Evolutionary conservation across 2,888 invertebrate species (phyloP).

Genomic region (Hoplodrina ambigua): DNA sequence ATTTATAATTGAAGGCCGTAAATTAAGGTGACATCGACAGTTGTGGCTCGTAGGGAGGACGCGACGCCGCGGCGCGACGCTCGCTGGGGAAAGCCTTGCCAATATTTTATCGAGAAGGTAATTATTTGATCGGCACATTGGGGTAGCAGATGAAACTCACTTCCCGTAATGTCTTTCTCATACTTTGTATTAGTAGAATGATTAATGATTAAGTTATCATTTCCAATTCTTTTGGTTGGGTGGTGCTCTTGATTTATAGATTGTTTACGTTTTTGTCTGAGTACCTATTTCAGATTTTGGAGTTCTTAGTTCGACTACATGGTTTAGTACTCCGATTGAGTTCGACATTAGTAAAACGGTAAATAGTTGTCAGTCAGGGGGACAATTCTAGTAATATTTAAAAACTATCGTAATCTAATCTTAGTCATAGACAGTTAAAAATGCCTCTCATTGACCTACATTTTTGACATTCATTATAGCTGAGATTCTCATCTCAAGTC

Average conservation of each 20-base stretch:
- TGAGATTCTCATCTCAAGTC: no score
- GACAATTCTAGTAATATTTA: no score
- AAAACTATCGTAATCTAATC: no score
- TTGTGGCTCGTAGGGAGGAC: constrained; percentile 83
- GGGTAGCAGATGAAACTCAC: constrained; percentile 78
- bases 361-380: no score
- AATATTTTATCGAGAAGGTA: constrained; percentile 89
- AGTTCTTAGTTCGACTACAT: no score
- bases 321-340: no score
- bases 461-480: no score
- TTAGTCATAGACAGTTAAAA: no score
- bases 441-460: no score
- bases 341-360: no score
- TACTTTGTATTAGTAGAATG: constrained; percentile 75
- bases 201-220: constrained; percentile 71
- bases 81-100: constrained; percentile 77
- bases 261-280: background rate
- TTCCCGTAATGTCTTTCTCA: constrained; percentile 74
- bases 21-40: constrained; percentile 91
- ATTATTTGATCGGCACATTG: constrained; percentile 85
- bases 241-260: constrained; percentile 10
- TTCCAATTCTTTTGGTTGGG: constrained; percentile 41
- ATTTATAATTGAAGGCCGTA: constrained; percentile 90
- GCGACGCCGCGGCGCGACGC: constrained; percentile 61
- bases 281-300: no score